phyloP scores from a whole-genome alignment of 2,113 vertebrate genomes.

The Coturnix japonica region DNA sequence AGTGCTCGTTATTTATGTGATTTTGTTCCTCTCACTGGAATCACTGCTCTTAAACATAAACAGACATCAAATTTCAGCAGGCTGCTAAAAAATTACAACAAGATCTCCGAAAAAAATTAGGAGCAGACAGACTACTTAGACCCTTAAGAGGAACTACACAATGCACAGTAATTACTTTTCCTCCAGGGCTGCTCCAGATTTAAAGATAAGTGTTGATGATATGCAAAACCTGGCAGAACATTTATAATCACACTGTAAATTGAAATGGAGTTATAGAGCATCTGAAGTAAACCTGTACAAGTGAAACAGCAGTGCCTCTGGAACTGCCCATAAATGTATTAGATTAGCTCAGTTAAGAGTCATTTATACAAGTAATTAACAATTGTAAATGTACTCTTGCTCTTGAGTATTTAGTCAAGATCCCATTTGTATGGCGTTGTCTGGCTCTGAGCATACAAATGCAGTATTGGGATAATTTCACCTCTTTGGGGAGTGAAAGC shows the following conservation, averaged over 20 bases:
- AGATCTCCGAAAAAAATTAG: neutral
- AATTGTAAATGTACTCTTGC: neutral
- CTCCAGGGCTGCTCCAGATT: neutral
- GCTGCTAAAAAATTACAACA: neutral
- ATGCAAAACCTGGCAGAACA: constrained; percentile 10
- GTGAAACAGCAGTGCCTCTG: neutral
- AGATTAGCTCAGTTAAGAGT: neutral
- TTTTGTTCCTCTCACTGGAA: neutral
- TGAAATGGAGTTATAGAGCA: neutral
- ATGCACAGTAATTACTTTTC: neutral
- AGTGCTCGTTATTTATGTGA: neutral
- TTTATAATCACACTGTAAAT: neutral
- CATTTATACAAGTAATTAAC: neutral
- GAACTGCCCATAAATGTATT: neutral
- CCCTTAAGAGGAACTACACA: neutral
- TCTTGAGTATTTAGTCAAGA: neutral
- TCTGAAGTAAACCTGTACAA: neutral
- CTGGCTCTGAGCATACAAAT: neutral
- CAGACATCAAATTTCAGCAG: neutral
- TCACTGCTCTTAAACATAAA: neutral
- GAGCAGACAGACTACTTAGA: neutral
- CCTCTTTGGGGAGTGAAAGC: neutral
- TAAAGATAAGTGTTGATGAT: neutral
- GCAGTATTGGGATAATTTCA: neutral
- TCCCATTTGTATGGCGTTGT: neutral